Base-by-base conservation (phyloP, 2,888 invertebrate genomes). In the Osedax fenrisi region DNA sequence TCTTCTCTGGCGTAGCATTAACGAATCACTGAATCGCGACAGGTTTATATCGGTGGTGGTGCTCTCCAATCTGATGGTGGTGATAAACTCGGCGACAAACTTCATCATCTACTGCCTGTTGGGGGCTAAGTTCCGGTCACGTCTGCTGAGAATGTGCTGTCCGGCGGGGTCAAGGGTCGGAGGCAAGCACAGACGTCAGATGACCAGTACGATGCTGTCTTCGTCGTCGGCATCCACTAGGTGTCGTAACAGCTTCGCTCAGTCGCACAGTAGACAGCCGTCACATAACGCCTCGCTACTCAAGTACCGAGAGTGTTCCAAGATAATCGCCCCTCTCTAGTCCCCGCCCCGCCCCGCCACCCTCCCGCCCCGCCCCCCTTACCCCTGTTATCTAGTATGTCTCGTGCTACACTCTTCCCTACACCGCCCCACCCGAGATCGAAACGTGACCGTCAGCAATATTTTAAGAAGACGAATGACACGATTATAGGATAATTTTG, bases 91-190 rank as follows among this genome's bases (percentile, higher is more conserved):
- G 1, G 78, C 79, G 5, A 66, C 75, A 59, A 79, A 79, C 76
- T 78, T 79, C 75, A 77, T 79, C 77, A 78, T 79, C 56, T 79
- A 78, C 75, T 79, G 78, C 71, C 76, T 79, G 27, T 74, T 79
- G n/a, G 78, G 79, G 3, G 76, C 75, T 27, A 77, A 76, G 62
- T 79, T 79, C 72, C 75, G 79, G 13, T 73, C 77, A 17, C 68
- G 76, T 22, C 75, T 79, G 22, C 56, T 75, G 22, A 73, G 77
- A 27, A 67, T 79, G 66, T 71, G 76, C n/a, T 59, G 68, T 41
- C 41, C 41, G 41, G 5, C 41, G 5, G 41, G 41, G 17, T 41
- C 41, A 10, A 5, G 41, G 5, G 5, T 10, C 41, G 17, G 17
- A 10, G 10, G 41, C 5, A 5, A 17, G 41, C 41, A 41, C 5